Evolutionary conservation across 2,888 invertebrate genomes (phyloP).

Genomic region (Orthosia cruda): DNA sequence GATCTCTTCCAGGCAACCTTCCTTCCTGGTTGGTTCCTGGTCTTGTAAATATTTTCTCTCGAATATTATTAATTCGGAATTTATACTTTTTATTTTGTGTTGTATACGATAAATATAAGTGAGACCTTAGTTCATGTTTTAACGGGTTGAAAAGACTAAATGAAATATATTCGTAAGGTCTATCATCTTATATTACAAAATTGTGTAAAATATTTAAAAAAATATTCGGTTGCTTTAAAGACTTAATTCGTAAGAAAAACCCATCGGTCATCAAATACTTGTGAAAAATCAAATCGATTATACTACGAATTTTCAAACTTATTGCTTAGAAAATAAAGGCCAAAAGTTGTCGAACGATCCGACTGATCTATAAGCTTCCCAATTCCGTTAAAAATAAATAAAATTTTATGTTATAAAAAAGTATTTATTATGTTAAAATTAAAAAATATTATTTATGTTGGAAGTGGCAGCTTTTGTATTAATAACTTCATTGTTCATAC

Average conservation of each 20-base stretch:
- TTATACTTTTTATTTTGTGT: not conserved
- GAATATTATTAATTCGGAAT: not conserved
- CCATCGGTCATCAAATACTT: not conserved
- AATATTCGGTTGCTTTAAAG: not conserved
- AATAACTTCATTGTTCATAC: constrained; percentile 23
- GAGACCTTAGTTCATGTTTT: not conserved
- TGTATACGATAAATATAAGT: not conserved
- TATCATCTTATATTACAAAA: not conserved
- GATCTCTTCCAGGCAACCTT: too few relatives aligned
- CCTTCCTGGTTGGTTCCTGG: too few relatives aligned
- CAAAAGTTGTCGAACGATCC: too few relatives aligned
- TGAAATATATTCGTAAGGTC: not conserved
- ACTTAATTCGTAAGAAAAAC: not conserved
- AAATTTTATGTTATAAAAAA: not conserved
- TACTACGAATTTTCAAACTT: too few relatives aligned
- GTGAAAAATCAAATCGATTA: too few relatives aligned
- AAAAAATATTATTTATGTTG: constrained; percentile 1
- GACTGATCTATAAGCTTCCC: too few relatives aligned
- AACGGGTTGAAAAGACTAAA: not conserved
- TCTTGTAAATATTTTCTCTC: not conserved
- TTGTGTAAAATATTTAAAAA: not conserved
- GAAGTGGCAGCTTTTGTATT: constrained; percentile 18
- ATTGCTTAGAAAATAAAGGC: too few relatives aligned
- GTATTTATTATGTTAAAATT: constrained; percentile 5
- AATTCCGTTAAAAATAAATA: not conserved